Base-by-base conservation (phyloP, 2,888 invertebrate genomes). In the Heliconius charithonia region DNA sequence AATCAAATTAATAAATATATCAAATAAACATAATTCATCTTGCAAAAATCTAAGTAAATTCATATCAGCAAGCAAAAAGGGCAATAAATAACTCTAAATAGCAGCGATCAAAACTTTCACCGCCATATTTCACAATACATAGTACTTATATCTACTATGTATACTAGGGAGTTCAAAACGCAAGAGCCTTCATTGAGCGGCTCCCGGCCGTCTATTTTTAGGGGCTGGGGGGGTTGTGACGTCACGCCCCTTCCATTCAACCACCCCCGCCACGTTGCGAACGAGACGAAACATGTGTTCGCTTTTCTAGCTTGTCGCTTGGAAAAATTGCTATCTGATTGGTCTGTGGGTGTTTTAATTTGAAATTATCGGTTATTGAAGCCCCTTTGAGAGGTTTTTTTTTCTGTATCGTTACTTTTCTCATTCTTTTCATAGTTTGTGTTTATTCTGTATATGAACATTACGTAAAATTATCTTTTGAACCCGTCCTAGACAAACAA, bases 161-260 rank as follows among this genome's bases (percentile, higher is more conserved):
- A 59, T 59, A 59, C 63, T 71, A n/a, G 27, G 51, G 65, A 65
- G 59, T 66, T 67, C 67, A 66, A 65, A 67, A 80, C 81, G 78
- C 75, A 62, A 59, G 69, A 51, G 83, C 82, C 89, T 91, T 86
- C 93, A 94, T 94, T 94, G 93, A 93, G 91, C 92, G 87, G 84
- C 84, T 87, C 92, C 93, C 92, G 93, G 93, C 93, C 89, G 83
- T 91, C 94, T 94, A 94, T 94, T 94, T 93, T 91, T 93, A 93
- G 93, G 91, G 91, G 87, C 80, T 82, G 83, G 89, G 89, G 89
- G 84, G 86, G 80, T 84, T 82, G 81, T 86, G 90, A 92, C 93
- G 92, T 89, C 89, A 89, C 88, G 79, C 81, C 86, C 83, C 84
- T 84, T 85, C 85, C 85, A 85, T 83, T 82, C 81, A 86, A 83